Conservation (phyloP, 2,797 vertebrate species). For the Falco novaeseelandiae region DNA sequence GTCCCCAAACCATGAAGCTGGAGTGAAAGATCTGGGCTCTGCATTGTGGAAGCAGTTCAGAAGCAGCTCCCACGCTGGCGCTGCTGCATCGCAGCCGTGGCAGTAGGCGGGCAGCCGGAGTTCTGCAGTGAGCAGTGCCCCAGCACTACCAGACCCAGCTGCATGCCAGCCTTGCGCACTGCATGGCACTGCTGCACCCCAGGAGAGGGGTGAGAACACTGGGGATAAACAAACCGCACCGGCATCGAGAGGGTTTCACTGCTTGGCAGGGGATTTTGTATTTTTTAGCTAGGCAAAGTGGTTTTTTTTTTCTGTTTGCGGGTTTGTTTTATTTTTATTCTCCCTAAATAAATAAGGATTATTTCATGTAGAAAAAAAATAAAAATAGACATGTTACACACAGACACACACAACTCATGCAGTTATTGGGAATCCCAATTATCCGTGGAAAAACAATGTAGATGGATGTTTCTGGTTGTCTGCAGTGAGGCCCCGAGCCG, state of each 20-base stretch:
- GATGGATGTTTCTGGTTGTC: not conserved
- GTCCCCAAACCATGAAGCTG: fast-evolving
- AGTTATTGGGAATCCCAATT: not conserved
- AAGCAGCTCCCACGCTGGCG: not conserved
- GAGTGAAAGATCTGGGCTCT: not conserved
- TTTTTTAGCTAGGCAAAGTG: not conserved
- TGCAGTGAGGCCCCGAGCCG: not conserved
- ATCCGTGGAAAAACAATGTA: not conserved
- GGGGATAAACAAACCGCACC: not conserved
- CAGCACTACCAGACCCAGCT: not conserved
- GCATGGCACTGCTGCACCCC: not conserved
- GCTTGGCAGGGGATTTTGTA: not conserved
- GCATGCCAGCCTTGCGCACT: not conserved
- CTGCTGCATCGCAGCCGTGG: fast-evolving
- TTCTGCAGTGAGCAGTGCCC: not conserved
- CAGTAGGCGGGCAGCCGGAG: not conserved
- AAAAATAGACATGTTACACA: not conserved
- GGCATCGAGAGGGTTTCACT: not conserved
- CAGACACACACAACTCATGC: not conserved
- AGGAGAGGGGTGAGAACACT: not conserved
- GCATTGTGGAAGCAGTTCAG: not conserved
- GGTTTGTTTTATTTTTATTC: not conserved
- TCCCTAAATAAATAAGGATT: not conserved
- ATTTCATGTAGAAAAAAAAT: not conserved
- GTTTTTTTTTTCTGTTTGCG: not conserved